Evolutionary conservation across 2,113 vertebrate species (phyloP).

Genomic region (Eublepharis macularius): DNA sequence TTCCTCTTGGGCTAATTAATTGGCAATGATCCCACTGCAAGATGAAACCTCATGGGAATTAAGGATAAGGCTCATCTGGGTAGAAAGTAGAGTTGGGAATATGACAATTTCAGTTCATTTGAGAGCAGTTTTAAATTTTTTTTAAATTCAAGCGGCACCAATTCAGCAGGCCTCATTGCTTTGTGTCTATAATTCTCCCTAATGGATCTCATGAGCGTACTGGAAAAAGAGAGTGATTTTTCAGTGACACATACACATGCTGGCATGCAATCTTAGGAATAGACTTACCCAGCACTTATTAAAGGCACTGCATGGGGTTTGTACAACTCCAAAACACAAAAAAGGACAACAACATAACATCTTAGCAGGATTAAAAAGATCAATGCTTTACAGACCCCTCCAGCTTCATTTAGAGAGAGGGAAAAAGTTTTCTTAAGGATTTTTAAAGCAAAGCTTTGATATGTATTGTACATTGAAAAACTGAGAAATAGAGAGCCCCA

Average conservation of each 20-base stretch:
- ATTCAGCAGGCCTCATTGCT: conserved; percentile 28
- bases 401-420: not conserved
- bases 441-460: conserved; percentile 3
- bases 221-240: not conserved
- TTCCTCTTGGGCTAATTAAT: conserved; percentile 55
- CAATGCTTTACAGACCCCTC: not conserved
- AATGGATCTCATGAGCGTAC: not conserved
- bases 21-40: conserved; percentile 46
- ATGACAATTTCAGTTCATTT: conserved; percentile 41
- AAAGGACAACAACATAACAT: not conserved
- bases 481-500: not conserved
- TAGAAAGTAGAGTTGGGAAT: conserved; percentile 36
- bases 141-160: conserved; percentile 46
- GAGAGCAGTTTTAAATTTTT: conserved; percentile 24
- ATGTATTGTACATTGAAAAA: not conserved
- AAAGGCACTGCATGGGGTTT: not conserved
- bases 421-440: not conserved
- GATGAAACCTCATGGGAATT: conserved; percentile 43
- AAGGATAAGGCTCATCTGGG: conserved; percentile 45
- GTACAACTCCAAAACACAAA: not conserved
- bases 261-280: not conserved
- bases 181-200: not conserved
- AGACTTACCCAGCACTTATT: not conserved
- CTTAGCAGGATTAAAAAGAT: not conserved
- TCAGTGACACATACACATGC: not conserved